Percentiles rank a stretch among this genome's conserved stretches.
Conservation (phyloP, 2,113 vertebrate genomes). For the Chrysemys picta region DNA sequence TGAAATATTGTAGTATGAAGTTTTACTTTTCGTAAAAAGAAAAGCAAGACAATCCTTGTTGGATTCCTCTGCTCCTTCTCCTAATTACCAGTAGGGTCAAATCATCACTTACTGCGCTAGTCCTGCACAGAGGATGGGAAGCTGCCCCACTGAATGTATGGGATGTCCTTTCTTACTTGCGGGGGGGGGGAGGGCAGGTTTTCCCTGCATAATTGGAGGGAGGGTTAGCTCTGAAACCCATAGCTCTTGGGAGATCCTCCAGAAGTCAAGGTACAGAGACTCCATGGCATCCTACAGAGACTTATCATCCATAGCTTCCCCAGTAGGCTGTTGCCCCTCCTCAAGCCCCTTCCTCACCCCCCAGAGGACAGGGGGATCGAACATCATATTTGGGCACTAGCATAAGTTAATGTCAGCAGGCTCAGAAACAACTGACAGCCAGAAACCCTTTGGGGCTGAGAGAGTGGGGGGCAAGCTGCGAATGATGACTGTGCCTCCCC, state of each 20-base stretch:
- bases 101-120: neutral
- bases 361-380: neutral
- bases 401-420: neutral
- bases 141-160: neutral
- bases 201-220: neutral
- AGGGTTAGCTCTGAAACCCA: neutral
- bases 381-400: neutral
- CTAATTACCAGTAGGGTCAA: neutral
- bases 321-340: neutral
- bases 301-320: neutral
- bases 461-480: neutral
- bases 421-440: neutral
- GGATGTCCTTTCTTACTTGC: neutral
- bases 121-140: neutral
- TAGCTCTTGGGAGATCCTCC: neutral
- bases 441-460: neutral
- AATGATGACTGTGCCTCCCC: conserved; percentile 22
- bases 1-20: neutral
- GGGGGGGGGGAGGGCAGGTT: neutral
- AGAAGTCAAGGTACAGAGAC: neutral
- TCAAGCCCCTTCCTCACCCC: neutral
- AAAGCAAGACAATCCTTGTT: neutral
- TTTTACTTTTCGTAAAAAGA: neutral
- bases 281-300: neutral
- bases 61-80: neutral